Evolutionary conservation across 1,140 invertebrate species (phyloP), one percentile per base, ranked within the genome.

Genomic region (Plodia interpunctella): DNA sequence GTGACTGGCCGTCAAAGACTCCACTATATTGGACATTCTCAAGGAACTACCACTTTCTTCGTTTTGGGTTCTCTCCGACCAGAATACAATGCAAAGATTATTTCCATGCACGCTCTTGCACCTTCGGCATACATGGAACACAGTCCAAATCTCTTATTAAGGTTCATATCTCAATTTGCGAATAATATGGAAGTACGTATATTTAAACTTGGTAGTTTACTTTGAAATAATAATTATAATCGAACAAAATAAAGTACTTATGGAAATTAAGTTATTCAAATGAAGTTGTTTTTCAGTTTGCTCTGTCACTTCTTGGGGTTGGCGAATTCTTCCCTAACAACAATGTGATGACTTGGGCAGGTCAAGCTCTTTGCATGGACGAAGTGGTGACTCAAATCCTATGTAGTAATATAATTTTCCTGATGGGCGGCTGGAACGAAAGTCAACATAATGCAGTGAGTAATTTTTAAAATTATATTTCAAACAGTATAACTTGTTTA

Each of bases 11-110:
- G 91, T 58, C 65, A 88, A 17, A 85, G 92, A 59, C 68, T 97
- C 0, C 92, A 92, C 67, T 96, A 95, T 63, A 89, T 95, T 3
- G 93, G 94, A 0, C 93, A 95, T 78, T 92, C 92, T 6, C 92
- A 94, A 83, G 95, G 95, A 19, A 95, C 94, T 0, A 93, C 93
- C 4, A 75, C 90, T 8, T 93, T 94, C 70, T 94, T 92, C 66
- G 93, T 93, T 0, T 84, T 94, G 74, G 80, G 90, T 52, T 92
- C 92, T 1, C 80, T 91, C 19, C 84, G 88, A 28, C 93, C 94
- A 0, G 90, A 94, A 57, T 95, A 94, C 67, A 93, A 93, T 64
- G 70, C 91, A 13, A 94, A 94, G 83, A 92, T 94, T 57, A 87
- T 82, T 19, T 88, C 91, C 0, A 92, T 93, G 92, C 90, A 94